A percentile compares a stretch with the other conserved stretches of the same genome.
These are phyloP conservation scores for Emydura subglobosa DNA, from an alignment of 2,113 vertebrate genomes.

Conservation along the genomic window DNA sequence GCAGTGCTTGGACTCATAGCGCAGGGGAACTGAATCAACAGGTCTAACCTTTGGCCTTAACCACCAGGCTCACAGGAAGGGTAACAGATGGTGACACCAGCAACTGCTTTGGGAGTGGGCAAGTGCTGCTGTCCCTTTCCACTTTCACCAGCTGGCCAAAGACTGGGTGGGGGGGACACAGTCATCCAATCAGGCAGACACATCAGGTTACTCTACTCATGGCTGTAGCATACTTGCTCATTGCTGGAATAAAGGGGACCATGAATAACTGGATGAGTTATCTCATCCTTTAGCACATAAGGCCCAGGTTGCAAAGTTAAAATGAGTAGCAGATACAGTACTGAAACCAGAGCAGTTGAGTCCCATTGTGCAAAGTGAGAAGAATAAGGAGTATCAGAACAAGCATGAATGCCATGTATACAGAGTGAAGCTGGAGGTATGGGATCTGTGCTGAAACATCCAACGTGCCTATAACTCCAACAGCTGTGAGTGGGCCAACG, in stretches of 20 bases:
- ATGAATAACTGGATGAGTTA: neutral
- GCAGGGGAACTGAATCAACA: neutral
- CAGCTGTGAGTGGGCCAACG: fast-evolving
- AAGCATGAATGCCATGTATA: fast-evolving
- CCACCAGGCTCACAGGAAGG: neutral
- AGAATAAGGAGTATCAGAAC: neutral
- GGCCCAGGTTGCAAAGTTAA: fast-evolving
- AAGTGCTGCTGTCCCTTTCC: neutral
- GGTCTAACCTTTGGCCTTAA: too few relatives aligned
- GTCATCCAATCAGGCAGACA: neutral
- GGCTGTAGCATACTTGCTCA: neutral
- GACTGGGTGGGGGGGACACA: fast-evolving
- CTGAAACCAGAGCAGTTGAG: neutral
- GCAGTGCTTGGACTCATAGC: neutral
- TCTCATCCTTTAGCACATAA: neutral
- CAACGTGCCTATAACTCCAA: neutral
- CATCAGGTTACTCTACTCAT: neutral
- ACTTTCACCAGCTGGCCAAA: fast-evolving
- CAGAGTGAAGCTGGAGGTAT: neutral
- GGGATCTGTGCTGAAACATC: neutral
- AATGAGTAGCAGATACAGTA: neutral
- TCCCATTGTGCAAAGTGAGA: neutral
- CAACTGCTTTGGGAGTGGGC: neutral
- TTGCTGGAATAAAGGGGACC: neutral
- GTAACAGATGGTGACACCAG: neutral